A percentile compares a stretch with the other conserved stretches of the same genome.
phyloP scores from a whole-genome alignment of 2,113 vertebrate genomes.

The Atractosteus spatula region DNA sequence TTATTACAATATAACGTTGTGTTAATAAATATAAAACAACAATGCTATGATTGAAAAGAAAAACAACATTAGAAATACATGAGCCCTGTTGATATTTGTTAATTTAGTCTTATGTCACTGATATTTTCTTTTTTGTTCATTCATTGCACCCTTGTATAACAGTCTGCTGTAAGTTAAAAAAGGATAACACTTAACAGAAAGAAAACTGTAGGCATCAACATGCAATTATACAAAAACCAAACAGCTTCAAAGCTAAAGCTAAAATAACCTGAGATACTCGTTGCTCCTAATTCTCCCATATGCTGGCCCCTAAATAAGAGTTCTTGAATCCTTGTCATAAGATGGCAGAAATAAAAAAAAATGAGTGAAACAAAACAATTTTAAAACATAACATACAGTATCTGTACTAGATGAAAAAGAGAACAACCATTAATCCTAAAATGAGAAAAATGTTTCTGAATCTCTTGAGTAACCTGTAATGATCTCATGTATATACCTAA shows the following conservation, averaged over 20 bases:
- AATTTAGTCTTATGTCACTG: constrained; percentile 74
- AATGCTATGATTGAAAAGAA: constrained; percentile 61
- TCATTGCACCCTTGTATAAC: too few species aligned
- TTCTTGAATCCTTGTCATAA: too few species aligned
- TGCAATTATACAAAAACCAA: constrained; percentile 3
- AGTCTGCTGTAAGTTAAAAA: too few species aligned
- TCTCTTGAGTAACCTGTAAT: too few species aligned
- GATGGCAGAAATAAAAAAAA: too few species aligned
- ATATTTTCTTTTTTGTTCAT: constrained; percentile 58
- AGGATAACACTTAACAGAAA: constrained; percentile 6
- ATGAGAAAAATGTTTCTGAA: too few species aligned
- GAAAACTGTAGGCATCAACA: constrained; percentile 27
- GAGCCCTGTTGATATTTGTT: constrained; percentile 70
- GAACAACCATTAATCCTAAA: too few species aligned
- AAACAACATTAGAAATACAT: constrained; percentile 57
- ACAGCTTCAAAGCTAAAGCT: constrained; percentile 56
- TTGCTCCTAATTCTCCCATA: constrained; percentile 74
- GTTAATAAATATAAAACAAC: constrained; percentile 82
- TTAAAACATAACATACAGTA: too few species aligned
- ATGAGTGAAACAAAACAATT: too few species aligned
- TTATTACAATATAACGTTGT: constrained; percentile 79
- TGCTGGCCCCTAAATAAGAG: constrained; percentile 54
- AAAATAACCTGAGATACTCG: constrained; percentile 78
- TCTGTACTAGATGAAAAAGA: too few species aligned
- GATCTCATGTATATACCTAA: too few species aligned